Evolutionary conservation across 2,888 invertebrate genomes (phyloP).

Genomic region (Vanessa cardui): DNA sequence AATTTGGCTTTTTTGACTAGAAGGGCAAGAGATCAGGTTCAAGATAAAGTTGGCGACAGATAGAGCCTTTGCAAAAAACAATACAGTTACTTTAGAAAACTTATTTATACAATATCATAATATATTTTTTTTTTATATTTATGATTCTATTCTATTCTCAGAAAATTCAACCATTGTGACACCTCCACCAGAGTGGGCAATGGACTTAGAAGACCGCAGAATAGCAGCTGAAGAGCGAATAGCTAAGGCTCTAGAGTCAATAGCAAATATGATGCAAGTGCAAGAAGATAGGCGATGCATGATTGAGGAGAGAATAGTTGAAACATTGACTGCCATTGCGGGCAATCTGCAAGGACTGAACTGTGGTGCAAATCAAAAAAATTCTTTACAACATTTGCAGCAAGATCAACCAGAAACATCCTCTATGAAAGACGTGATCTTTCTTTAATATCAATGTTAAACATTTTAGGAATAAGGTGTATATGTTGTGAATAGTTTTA

Average conservation of each 20-base stretch:
- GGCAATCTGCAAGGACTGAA: constrained; percentile 67
- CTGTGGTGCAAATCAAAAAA: constrained; percentile 60
- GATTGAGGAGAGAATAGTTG: constrained; percentile 61
- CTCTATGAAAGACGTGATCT: constrained; percentile 54
- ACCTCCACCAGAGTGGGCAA: constrained; percentile 71
- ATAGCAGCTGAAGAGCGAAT: constrained; percentile 69
- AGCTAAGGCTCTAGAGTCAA: constrained; percentile 66
- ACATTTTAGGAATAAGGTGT: no score
- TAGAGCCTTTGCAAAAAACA: no score
- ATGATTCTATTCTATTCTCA: constrained; percentile 49
- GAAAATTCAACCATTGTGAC: constrained; percentile 52
- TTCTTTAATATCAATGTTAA: constrained; percentile 31
- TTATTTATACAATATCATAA: no score
- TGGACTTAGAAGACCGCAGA: constrained; percentile 68
- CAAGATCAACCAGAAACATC: constrained; percentile 51
- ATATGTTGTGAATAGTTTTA: no score
- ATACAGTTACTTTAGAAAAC: no score
- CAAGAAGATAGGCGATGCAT: constrained; percentile 62
- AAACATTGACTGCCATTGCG: constrained; percentile 61
- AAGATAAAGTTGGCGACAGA: no score
- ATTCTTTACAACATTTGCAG: constrained; percentile 58
- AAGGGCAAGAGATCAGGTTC: no score
- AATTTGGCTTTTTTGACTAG: no score
- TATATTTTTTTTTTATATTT: no score
- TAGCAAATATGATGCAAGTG: constrained; percentile 57